Evolutionary conservation across 2,797 vertebrate species (phyloP), one percentile per base, ranked within the genome.

Genomic region (Falco berigora): DNA sequence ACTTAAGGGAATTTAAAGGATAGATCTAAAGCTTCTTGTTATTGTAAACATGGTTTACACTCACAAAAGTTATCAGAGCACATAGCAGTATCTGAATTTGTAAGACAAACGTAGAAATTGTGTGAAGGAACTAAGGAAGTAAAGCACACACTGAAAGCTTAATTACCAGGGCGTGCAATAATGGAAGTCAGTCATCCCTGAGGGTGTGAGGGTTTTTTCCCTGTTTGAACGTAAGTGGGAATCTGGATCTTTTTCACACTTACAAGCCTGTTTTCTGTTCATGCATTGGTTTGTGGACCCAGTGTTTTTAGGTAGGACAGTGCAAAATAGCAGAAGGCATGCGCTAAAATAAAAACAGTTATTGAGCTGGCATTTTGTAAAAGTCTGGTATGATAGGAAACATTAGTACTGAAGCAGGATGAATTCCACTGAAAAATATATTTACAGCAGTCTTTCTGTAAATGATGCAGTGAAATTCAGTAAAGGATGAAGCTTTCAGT

Each of bases 391-490:
- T 5, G 18, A 11, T 7, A 14, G 50, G 42, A 77, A 73, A 38
- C 15, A 49, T 2, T 12, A 66, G 12, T 30, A 36, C 24, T n/a
- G 4, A 38, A n/a, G 49, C 25, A 6, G 36, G 69, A 27, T 15
- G 10, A 56, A 13, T 74, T 52, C 25, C 36, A 11, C 8, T 25
- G 44, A 55, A 50, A 38, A 62, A 36, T 13, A 13, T 8, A 9
- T 44, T 44, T 50, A 12, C 23, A 38, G 27, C 2, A 1, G 6
- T 4, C 0, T 1, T 5, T 32, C 49, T 86, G 38, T 27, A 25
- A 53, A 36, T 0, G 28, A 21, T 38, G 64, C 32, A 23, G 3
- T 42, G 73, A 64, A 63, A 44, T 74, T 50, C 52, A 52, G 42
- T 13, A 10, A 19, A 32, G 13, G 12, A 1, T 34, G 50, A 38